Base-by-base conservation (phyloP, 2,888 invertebrate genomes). In the Strigamia crassipes region DNA sequence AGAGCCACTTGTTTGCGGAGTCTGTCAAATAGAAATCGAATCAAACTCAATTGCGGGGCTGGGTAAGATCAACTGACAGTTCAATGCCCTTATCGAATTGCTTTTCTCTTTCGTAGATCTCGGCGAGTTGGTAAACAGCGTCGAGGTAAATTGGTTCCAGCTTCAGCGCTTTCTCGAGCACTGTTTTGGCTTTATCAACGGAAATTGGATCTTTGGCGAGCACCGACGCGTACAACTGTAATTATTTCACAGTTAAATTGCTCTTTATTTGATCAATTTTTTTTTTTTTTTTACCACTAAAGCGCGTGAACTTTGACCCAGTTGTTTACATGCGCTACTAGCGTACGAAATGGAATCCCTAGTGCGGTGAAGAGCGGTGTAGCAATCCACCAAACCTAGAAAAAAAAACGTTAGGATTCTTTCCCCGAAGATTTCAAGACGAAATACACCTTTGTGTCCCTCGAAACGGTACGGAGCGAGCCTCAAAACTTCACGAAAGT, bases 341-440 rank as follows among this genome's bases (percentile, higher is more conserved):
- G 94, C 94, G 86, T 92, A 91, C 13, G 92, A 91, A 13, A 93
- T 90, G 0, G 94, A 94, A 86, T 94, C 94, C 85, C 93, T 89
- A 38, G 91, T 88, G 82, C 94, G 89, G 84, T 92, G 91, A 86
- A 91, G 89, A 1, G 91, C 91, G 61, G 93, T 88, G 85, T 94
- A 94, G 86, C 93, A 92, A 84, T 93, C 92, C 1, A 94, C 92
- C 38, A 94, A 87, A n/a, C 94, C 88, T 88, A 85, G 4, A 79
- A n/a, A 18, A 5, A 18, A 5, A 23, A 42, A 12, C 13, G 42
- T 42, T 42, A 12, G 42, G 42, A 42, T 12, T 42, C 1, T 12
- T 9, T 9, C 1, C 13, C 5, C 13, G 13, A 6, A 42, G 42
- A 9, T 9, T 1, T 13, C 6, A 3, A 12, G 9, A 42, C 42